Evolutionary conservation across 2,797 vertebrate genomes (phyloP).

Genomic region (Galaxias olidus): DNA sequence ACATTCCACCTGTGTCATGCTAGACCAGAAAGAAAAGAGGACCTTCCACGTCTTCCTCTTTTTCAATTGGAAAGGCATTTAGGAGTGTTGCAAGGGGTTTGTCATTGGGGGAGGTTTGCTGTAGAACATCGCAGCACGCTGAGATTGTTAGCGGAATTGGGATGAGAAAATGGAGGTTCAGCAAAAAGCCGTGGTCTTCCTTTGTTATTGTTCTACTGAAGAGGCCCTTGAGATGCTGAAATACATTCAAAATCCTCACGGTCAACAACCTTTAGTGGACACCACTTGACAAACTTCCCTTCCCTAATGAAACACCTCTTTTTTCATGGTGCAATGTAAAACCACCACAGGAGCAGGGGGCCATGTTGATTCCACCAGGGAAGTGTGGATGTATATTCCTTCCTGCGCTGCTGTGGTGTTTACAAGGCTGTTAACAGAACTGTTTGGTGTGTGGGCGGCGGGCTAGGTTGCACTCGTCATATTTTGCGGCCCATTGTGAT

Average conservation of each 20-base stretch:
- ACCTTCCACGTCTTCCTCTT: constrained; percentile 57
- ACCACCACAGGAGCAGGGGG: not conserved
- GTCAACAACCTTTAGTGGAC: constrained; percentile 28
- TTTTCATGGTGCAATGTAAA: constrained; percentile 11
- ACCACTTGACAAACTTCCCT: not conserved
- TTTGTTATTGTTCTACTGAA: too few species aligned
- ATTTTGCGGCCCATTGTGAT: not conserved
- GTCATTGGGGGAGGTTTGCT: constrained; percentile 5
- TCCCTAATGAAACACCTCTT: constrained; percentile 33
- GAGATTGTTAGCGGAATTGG: not conserved
- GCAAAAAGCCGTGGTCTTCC: too few species aligned
- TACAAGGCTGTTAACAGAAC: constrained; percentile 21
- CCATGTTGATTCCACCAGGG: constrained; percentile 17
- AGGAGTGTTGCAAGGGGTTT: constrained; percentile 20
- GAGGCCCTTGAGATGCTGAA: too few species aligned
- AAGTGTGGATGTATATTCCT: constrained; percentile 14
- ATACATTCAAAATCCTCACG: too few species aligned
- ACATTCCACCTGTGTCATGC: constrained; percentile 22
- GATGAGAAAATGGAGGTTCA: too few species aligned
- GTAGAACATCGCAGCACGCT: not conserved
- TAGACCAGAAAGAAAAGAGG: constrained; percentile 47
- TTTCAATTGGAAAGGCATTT: constrained; percentile 49
- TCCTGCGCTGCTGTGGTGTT: constrained; percentile 18
- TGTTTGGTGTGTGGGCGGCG: constrained; percentile 34
- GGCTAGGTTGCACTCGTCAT: constrained; percentile 30